Evolutionary conservation across 2,888 invertebrate genomes (phyloP), one percentile per base, ranked within the genome.

Genomic region (Hyppa rectilinea): DNA sequence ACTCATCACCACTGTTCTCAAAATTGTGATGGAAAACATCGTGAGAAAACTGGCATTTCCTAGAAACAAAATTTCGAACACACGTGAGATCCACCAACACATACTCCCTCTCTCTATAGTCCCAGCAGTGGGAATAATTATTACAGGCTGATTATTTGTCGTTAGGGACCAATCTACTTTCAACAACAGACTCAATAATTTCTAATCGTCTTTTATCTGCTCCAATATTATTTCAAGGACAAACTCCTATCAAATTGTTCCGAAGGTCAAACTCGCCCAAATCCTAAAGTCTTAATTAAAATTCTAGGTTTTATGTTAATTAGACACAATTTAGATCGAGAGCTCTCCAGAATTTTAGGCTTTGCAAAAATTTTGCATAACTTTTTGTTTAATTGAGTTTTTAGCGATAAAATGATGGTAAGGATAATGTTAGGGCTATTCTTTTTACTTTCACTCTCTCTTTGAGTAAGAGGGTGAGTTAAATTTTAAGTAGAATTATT

Each of bases 251-350:
- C 26, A 23, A 59, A 69, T 43, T 67, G n/a, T 47, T 53, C 38
- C 29, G 59, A 83, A 72, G 77, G 77, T 77, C 74, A 61, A 20
- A n/a, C 45, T 64, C 58, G 9, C 59, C 53, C 50, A 71, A 75
- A 73, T 55, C 73, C 66, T 66, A 65, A 80, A 73, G 76, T 66
- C 77, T 84, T 84, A 76, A 82, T 82, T 84, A 81, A 83, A 78
- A 84, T 78, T 78, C 75, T 73, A 82, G 71, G 58, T 72, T 80
- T 77, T 83, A 83, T 84, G 84, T 67, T 82, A 76, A 83, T 84
- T 84, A 62, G n/a, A 75, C 74, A 71, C 74, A 71, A 82, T 80
- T 82, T 74, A 55, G 74, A 78, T 78, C 43, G 56, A 73, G 66
- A 43, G 66, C 66, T 55, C 50, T 69, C 60, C 62, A 62, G 59